phyloP scores from a whole-genome alignment of 2,113 vertebrate species.

The Oreochromis tanganicae region DNA sequence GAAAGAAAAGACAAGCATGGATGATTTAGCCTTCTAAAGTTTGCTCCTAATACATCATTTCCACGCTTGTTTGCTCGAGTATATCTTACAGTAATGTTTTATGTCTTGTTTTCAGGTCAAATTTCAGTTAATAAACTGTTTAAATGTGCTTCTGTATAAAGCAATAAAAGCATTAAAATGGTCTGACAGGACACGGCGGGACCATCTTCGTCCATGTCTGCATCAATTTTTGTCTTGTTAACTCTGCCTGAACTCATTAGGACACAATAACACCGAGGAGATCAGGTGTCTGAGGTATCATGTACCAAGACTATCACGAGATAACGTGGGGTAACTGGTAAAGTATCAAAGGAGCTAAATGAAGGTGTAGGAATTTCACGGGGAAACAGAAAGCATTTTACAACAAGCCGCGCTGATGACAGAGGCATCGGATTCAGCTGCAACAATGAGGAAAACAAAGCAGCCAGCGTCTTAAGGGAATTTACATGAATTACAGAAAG shows the following conservation, averaged over 20 bases:
- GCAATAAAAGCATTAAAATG: not conserved
- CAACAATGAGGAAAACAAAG: slow-evolving; percentile 55
- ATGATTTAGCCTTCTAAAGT: slow-evolving; percentile 11
- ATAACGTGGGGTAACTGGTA: not conserved
- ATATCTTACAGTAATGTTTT: not conserved
- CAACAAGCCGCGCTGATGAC: not conserved
- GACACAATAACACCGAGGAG: not conserved
- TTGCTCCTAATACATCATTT: not conserved
- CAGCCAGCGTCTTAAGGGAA: slow-evolving; percentile 44
- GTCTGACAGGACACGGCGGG: not conserved
- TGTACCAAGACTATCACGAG: not conserved
- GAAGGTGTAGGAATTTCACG: not conserved
- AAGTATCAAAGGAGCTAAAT: not conserved
- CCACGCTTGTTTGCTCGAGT: not conserved
- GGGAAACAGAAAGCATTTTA: not conserved
- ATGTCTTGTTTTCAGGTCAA: not conserved
- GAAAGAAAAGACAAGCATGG: slow-evolving; percentile 11
- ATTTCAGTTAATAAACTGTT: not conserved
- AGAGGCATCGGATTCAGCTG: slow-evolving; percentile 1
- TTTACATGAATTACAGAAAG: slow-evolving; percentile 73
- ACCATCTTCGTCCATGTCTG: not conserved
- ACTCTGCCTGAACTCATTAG: slow-evolving; percentile 20
- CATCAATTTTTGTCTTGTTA: slow-evolving; percentile 11
- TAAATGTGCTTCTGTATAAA: not conserved
- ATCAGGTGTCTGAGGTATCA: not conserved